A percentile compares a stretch with the other conserved stretches of the same genome.
Conservation (phyloP, 2,797 vertebrate species). For the Danionella dracula region DNA sequence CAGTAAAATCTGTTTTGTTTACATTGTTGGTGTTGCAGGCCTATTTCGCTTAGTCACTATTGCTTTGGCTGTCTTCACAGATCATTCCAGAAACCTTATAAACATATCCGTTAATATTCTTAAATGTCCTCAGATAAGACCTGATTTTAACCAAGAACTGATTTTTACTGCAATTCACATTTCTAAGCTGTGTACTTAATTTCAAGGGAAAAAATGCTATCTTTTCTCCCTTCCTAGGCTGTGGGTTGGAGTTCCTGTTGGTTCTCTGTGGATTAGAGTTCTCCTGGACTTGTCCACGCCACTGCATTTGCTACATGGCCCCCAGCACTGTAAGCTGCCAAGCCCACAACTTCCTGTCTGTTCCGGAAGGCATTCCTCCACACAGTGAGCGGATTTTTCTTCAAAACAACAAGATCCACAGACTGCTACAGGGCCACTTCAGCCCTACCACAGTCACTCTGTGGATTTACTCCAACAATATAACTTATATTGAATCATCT, state of each 20-base stretch:
- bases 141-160: background rate
- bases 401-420: slow-evolving; percentile 95
- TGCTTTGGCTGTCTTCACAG: too few relatives aligned
- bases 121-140: background rate
- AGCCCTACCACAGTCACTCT: slow-evolving; percentile 88
- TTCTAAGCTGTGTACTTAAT: background rate
- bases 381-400: slow-evolving; percentile 95
- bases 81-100: too few relatives aligned
- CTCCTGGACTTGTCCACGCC: slow-evolving; percentile 82
- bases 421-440: slow-evolving; percentile 86
- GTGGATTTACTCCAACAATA: slow-evolving; percentile 99
- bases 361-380: slow-evolving; percentile 90
- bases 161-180: background rate
- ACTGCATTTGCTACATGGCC: slow-evolving; percentile 94
- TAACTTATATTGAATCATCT: slow-evolving; percentile 89
- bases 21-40: too few relatives aligned
- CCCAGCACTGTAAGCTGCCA: slow-evolving; percentile 98
- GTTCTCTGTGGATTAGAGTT: slow-evolving; percentile 85
- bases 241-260: slow-evolving; percentile 87
- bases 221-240: slow-evolving; percentile 64
- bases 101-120: too few relatives aligned
- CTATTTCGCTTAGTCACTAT: too few relatives aligned
- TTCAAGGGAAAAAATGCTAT: background rate
- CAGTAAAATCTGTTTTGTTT: slow-evolving; percentile 13
- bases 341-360: slow-evolving; percentile 88